Evolutionary conservation across 2,888 invertebrate species (phyloP).

Genomic region (Lasioglossum morio): DNA sequence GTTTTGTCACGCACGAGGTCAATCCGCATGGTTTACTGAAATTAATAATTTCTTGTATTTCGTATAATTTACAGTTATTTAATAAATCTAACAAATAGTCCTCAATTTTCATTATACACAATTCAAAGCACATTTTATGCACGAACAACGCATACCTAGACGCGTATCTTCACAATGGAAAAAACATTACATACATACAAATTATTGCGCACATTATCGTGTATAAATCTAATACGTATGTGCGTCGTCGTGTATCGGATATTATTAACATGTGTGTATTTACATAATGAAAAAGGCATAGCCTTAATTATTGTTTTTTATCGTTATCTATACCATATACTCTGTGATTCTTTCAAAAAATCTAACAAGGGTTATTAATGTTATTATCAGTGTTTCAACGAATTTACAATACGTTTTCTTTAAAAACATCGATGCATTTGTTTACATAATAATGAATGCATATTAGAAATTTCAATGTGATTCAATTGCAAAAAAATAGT

Average conservation of each 20-base stretch:
- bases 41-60: constrained; percentile 55
- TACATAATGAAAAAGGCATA: constrained; percentile 61
- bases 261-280: constrained; percentile 65
- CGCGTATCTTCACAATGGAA: constrained; percentile 39
- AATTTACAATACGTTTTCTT: constrained; percentile 43
- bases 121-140: constrained; percentile 72
- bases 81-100: constrained; percentile 67
- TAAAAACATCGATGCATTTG: constrained; percentile 46
- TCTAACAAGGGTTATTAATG: constrained; percentile 36
- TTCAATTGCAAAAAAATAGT: constrained; percentile 50
- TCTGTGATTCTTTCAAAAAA: constrained; percentile 31
- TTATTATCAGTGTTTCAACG: constrained; percentile 24
- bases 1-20: constrained; percentile 61
- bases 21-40: constrained; percentile 52
- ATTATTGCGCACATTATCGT: constrained; percentile 55
- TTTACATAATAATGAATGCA: constrained; percentile 38
- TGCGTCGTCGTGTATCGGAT: constrained; percentile 52
- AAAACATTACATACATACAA: constrained; percentile 65
- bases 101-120: constrained; percentile 74
- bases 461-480: constrained; percentile 45
- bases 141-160: constrained; percentile 50
- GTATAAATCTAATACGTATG: constrained; percentile 57
- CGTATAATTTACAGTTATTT: constrained; percentile 57
- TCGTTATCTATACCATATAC: constrained; percentile 37
- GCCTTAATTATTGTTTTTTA: constrained; percentile 50